Base-by-base conservation (phyloP, 2,888 invertebrate genomes). In the Tromatobia lineatoria region DNA sequence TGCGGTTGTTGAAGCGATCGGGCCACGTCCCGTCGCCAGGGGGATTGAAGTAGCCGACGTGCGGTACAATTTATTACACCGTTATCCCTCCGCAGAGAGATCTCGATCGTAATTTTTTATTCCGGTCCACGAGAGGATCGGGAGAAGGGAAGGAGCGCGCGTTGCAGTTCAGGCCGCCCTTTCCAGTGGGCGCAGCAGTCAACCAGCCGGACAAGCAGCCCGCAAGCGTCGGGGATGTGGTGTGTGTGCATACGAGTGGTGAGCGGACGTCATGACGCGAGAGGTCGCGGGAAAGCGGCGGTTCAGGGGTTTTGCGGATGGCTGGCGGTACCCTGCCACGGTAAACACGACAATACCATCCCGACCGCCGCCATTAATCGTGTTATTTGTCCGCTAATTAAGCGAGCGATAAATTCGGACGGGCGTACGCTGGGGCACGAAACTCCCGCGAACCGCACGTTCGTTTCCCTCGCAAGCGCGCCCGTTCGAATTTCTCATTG, bases 351-450 rank as follows among this genome's bases (percentile, higher is more conserved):
- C 86, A 85, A 86, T 83, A 85, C 87, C 83, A 86, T 86, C 85
- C 71, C 80, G 73, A 57, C 83, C 85, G 77, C 57, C 82, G 85
- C 87, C 87, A 85, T 90, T 89, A 90, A 90, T 90, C 89, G 88
- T 85, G 88, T 90, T 89, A 89, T 89, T 90, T 88, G 88, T 86
- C 85, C 87, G 86, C 88, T 89, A 90, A 90, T 90, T 90, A 88
- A 88, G 86, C 88, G 87, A 69, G 87, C 89, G 75, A 90, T 89
- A 90, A 89, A 90, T 90, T 89, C 77, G 71, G 52, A 61, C 75
- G 71, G 52, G 54, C 47, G 25, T 45, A 67, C 67, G 64, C 10
- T 38, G 18, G 18, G 18, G 18, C 64, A 42, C 66, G 67, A 59
- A 57, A 67, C 77, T 80, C 77, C 42, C 34, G 25, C 52, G 52